Percentiles rank a stretch among this genome's conserved stretches.
Evolutionary conservation across 1,140 invertebrate genomes (phyloP).

Genomic region (Probaryconus sp.): DNA sequence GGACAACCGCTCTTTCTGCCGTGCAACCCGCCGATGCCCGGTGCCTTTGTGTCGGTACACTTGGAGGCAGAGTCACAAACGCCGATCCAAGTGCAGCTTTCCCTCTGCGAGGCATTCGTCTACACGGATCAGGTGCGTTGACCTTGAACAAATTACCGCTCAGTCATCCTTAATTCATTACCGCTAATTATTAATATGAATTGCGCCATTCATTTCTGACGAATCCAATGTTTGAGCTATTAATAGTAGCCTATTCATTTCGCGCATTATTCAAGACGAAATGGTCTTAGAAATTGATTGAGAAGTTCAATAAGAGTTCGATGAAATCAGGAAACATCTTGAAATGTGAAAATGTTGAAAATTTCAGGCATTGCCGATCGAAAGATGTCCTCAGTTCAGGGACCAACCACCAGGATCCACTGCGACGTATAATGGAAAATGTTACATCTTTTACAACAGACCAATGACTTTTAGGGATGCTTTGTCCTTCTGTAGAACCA

Average conservation of each 20-base stretch:
- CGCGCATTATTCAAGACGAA: too few species aligned
- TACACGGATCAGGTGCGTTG: conserved; percentile 91
- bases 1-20: conserved; percentile 94
- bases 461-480: conserved; percentile 90
- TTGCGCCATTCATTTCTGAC: too few species aligned
- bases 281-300: too few species aligned
- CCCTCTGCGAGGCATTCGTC: conserved; percentile 96
- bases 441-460: conserved; percentile 96
- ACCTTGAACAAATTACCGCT: not conserved
- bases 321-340: too few species aligned
- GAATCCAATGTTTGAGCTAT: too few species aligned
- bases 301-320: too few species aligned
- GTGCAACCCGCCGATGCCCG: conserved; percentile 96
- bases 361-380: conserved; percentile 89
- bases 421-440: conserved; percentile 96
- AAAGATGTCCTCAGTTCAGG: conserved; percentile 93
- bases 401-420: conserved; percentile 94
- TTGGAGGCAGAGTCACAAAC: conserved; percentile 82
- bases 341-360: too few species aligned
- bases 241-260: too few species aligned
- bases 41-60: conserved; percentile 95
- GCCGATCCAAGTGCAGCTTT: conserved; percentile 84
- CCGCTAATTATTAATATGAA: not conserved
- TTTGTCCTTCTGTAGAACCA: conserved; percentile 86
- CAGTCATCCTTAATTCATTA: not conserved